A percentile compares a stretch with the other conserved stretches of the same genome.
These are phyloP conservation scores for Megalurothrips usitatus DNA, from an alignment of 2,888 invertebrate genomes.

Conservation along the genomic window DNA sequence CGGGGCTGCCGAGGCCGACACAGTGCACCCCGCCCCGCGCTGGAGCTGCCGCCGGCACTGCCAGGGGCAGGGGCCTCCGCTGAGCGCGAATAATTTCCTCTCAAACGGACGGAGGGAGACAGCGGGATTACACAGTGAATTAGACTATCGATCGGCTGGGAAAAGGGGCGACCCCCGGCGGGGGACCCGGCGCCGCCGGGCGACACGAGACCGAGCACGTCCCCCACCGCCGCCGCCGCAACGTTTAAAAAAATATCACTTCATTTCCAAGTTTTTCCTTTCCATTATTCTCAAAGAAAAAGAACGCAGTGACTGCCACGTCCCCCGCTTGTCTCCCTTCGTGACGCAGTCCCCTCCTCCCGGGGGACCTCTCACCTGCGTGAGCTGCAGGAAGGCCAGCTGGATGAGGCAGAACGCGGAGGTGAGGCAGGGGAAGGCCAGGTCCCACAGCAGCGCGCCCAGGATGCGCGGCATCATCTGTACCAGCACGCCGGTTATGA, in stretches of 20 bases:
- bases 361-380: slow-evolving; percentile 47
- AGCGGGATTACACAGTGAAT: slow-evolving; percentile 27
- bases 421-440: slow-evolving; percentile 55
- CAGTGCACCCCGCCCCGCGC: neutral
- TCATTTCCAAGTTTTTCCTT: no score
- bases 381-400: slow-evolving; percentile 54
- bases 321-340: no score
- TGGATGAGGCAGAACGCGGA: slow-evolving; percentile 56
- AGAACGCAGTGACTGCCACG: no score
- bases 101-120: neutral
- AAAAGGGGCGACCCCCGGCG: no score
- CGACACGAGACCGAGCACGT: no score
- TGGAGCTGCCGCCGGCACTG: neutral
- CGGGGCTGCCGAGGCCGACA: no score
- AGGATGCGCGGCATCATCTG: slow-evolving; percentile 52
- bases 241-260: no score
- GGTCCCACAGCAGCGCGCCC: slow-evolving; percentile 52
- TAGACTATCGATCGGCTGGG: slow-evolving; percentile 1
- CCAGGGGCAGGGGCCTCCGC: neutral
- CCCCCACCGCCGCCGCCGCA: neutral
- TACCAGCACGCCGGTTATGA: slow-evolving; percentile 36
- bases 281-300: no score
- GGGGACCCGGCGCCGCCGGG: no score
- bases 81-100: neutral
- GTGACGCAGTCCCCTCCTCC: no score